A percentile compares a stretch with the other conserved stretches of the same genome.
These are phyloP conservation scores for Tetramorium simillimum DNA, from an alignment of 1,140 invertebrate genomes.

Conservation along the genomic window DNA sequence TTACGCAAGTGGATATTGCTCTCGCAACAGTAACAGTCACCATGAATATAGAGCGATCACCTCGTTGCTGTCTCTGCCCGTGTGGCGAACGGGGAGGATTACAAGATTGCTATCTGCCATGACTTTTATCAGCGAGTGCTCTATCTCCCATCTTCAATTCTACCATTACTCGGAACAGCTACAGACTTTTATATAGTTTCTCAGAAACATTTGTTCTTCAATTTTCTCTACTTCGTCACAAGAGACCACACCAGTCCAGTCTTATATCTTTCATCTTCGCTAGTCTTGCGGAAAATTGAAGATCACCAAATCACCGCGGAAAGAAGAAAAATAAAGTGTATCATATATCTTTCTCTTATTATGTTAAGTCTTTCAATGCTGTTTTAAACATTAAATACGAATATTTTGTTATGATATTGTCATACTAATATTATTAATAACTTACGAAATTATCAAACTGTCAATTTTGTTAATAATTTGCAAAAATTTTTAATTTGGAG, in stretches of 20 bases:
- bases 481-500: background rate
- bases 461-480: background rate
- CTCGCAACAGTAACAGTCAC: slow-evolving; percentile 7
- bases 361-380: background rate
- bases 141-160: background rate
- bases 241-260: background rate
- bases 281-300: slow-evolving; percentile 16
- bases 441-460: background rate
- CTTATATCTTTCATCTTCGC: background rate
- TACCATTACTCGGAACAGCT: background rate
- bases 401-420: background rate
- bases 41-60: slow-evolving; percentile 14
- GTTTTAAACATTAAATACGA: background rate
- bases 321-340: background rate
- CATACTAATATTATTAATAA: background rate
- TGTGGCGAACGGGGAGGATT: background rate
- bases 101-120: slow-evolving; percentile 26
- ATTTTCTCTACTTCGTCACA: slow-evolving; percentile 29
- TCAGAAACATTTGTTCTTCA: slow-evolving; percentile 20
- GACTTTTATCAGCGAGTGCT: background rate
- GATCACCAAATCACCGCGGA: background rate
- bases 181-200: slow-evolving; percentile 10
- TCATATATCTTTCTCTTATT: background rate
- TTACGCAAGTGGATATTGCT: slow-evolving; percentile 76
- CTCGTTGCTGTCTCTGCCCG: background rate